Evolutionary conservation across 2,888 invertebrate species (phyloP).

Genomic region (Pristionchus entomophagus): DNA sequence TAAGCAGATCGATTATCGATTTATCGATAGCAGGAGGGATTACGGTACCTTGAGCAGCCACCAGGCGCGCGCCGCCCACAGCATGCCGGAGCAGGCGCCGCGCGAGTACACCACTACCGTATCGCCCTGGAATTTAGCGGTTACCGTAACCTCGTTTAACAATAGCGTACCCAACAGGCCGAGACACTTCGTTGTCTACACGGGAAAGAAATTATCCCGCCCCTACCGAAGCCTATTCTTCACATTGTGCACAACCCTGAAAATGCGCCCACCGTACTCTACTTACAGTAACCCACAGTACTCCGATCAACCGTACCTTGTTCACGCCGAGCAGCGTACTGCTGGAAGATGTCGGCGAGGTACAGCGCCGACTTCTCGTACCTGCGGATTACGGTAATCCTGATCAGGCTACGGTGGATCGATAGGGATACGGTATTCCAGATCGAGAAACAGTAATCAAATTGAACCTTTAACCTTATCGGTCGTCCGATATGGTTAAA

Average conservation of each 20-base stretch:
- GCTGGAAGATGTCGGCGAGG: conserved; percentile 66
- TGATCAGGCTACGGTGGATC: conserved; percentile 42
- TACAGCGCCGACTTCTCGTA: conserved; percentile 67
- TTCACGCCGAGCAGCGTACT: conserved; percentile 70
- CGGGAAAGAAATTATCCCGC: too few relatives aligned
- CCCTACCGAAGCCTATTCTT: too few relatives aligned
- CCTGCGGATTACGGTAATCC: conserved; percentile 48
- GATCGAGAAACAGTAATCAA: not conserved
- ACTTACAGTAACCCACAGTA: too few relatives aligned
- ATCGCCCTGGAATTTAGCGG: conserved; percentile 51
- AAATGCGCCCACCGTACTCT: not conserved
- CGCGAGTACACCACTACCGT: conserved; percentile 65
- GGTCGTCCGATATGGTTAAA: too few relatives aligned
- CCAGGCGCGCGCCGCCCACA: conserved; percentile 68
- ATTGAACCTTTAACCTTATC: too few relatives aligned
- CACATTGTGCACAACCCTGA: too few relatives aligned
- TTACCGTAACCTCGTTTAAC: too few relatives aligned
- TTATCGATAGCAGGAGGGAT: not conserved
- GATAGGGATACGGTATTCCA: not conserved
- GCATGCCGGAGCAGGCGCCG: conserved; percentile 69
- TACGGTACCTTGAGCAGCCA: conserved; percentile 72
- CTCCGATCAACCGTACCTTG: conserved; percentile 37
- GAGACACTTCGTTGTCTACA: too few relatives aligned
- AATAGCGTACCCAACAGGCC: not conserved
- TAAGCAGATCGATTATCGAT: not conserved